Base-by-base conservation (phyloP, 2,797 vertebrate genomes). In the Calcarius lapponicus region DNA sequence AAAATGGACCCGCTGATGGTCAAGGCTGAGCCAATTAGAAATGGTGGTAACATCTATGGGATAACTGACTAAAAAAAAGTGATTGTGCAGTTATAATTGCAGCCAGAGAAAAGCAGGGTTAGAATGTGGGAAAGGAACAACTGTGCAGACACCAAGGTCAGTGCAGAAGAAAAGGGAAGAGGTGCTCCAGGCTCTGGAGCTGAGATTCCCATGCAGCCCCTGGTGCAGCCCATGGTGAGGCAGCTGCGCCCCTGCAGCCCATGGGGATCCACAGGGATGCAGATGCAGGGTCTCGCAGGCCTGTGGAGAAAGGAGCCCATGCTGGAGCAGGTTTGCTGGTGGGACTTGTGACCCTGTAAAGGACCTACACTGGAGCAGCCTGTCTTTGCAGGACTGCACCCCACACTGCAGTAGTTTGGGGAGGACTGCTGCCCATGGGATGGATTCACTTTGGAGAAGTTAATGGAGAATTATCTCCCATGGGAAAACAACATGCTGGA, bases 291-390 rank as follows among this genome's bases (percentile, higher is more conserved):
- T 25, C 25, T 13, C 0, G 0, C 20, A 50, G 32, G 40, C 6
- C 17, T 1, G 0, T 7, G 36, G 26, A 57, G 26, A 26, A 14
- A 36, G 9, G 3, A 66, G 31, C 10, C 36, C 51, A 65, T 0
- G 0, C 25, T 56, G 42, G 42, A 56, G 13, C 25, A 73, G 31
- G 31, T 42, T 42, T 73, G 19, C 16, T 73, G 25, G 16, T 56
- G 11, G 50, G 16, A 40, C 7, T 13, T 29, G 25, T 34, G 34
- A 57, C 34, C 6, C 34, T 57, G 10, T 57, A 34, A 29, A 42
- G 31, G 17, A 65, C 20, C 20, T 32, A 65, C 0, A 2, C 34
- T 73, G 25, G 36, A 84, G 25, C 25, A 65, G 25, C 9, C 20
- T 66, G 13, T 17, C 17, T 21, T 29, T 31, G 25, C 10, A 31